Percentiles rank a stretch among this genome's conserved stretches.
phyloP scores from a whole-genome alignment of 2,888 invertebrate species.

The Lathronympha strigana region DNA sequence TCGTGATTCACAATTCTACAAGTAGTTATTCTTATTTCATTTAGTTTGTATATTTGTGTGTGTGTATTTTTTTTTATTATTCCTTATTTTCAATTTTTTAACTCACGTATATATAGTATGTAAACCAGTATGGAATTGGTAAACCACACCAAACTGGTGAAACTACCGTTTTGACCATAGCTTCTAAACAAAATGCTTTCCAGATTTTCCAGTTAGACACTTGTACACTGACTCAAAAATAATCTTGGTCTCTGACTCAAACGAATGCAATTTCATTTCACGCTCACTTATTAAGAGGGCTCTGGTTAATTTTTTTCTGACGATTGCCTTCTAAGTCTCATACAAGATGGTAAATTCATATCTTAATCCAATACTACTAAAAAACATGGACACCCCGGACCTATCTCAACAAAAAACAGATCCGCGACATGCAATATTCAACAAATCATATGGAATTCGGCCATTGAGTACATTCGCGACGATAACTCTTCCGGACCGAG shows the following conservation, averaged over 20 bases:
- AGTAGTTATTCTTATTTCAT: background rate
- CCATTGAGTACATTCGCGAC: slow-evolving; percentile 13
- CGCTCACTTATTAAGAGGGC: background rate
- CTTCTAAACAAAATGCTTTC: background rate
- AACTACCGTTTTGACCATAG: no score
- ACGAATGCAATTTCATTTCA: background rate
- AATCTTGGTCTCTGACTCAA: background rate
- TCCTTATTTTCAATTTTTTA: background rate
- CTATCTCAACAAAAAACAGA: slow-evolving; percentile 38
- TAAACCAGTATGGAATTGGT: no score
- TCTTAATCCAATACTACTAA: background rate
- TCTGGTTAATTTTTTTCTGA: background rate
- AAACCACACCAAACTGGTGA: no score
- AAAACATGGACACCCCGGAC: slow-evolving; percentile 15
- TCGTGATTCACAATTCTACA: slow-evolving; percentile 5
- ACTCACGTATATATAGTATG: no score
- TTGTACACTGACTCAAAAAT: background rate
- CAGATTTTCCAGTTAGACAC: background rate
- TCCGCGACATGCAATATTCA: slow-evolving; percentile 35
- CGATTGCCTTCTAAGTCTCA: background rate
- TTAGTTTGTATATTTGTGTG: background rate
- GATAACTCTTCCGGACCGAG: slow-evolving; percentile 40
- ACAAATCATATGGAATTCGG: slow-evolving; percentile 31
- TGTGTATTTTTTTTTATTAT: background rate
- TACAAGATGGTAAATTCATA: background rate